These are phyloP conservation scores for Caenorhabditis inopinata DNA, from an alignment of 1,140 invertebrate genomes.

Conservation along the genomic window DNA sequence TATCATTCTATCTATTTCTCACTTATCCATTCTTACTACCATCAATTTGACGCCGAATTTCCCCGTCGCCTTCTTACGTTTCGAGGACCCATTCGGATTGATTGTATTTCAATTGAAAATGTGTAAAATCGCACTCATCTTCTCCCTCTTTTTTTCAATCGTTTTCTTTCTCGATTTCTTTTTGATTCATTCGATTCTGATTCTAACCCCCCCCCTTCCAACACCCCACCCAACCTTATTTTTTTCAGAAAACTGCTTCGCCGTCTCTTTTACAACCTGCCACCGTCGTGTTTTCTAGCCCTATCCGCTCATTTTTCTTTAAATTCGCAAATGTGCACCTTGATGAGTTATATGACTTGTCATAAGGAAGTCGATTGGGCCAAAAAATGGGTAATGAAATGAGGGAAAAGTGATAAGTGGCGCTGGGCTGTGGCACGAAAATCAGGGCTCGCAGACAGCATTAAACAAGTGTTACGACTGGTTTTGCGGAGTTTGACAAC, in stretches of 20 bases:
- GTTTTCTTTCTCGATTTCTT: neutral
- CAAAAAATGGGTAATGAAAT: neutral
- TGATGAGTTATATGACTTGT: neutral
- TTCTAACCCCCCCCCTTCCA: neutral
- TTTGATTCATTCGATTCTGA: neutral
- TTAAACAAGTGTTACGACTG: slow-evolving; percentile 8
- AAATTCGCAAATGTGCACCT: neutral
- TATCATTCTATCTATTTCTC: slow-evolving; percentile 49
- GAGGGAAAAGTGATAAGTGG: neutral
- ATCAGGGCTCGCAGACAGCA: neutral
- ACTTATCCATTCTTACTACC: slow-evolving; percentile 46
- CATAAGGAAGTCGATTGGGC: too few species aligned
- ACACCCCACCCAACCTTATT: too few species aligned
- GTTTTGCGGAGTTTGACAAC: too few species aligned
- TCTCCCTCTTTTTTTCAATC: neutral
- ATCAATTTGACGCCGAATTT: neutral
- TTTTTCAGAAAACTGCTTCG: neutral
- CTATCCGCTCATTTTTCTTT: neutral
- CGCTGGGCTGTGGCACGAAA: neutral
- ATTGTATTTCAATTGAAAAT: slow-evolving; percentile 21
- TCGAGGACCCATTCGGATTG: neutral
- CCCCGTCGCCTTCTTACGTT: too few species aligned
- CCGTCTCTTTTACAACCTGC: neutral
- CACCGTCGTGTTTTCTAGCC: neutral
- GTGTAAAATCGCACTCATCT: slow-evolving; percentile 39